A percentile compares a stretch with the other conserved stretches of the same genome.
Conservation (phyloP, 2,888 invertebrate genomes). For the Nycteola revayana region DNA sequence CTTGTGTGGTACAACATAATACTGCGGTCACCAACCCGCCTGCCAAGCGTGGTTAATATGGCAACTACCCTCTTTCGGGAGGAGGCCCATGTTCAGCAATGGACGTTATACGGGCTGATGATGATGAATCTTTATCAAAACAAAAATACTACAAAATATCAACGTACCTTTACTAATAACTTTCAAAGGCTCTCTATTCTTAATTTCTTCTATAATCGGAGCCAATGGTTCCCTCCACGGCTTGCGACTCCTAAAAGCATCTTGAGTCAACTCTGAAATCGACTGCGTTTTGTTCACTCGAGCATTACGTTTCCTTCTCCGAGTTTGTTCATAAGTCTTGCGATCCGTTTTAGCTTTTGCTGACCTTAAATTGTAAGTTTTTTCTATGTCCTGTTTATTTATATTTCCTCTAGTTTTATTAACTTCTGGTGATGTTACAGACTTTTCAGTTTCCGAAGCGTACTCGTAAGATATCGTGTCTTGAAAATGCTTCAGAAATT, state of each 20-base stretch:
- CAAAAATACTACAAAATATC: too few relatives aligned
- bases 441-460: constrained; percentile 64
- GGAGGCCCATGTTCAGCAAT: too few relatives aligned
- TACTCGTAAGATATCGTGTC: constrained; percentile 64
- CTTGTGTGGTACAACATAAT: too few relatives aligned
- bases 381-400: constrained; percentile 50
- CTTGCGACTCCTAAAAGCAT: constrained; percentile 36
- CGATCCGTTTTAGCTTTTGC: constrained; percentile 60
- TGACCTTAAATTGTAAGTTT: constrained; percentile 64
- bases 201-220: constrained; percentile 70
- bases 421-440: constrained; percentile 33
- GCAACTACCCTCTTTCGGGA: too few relatives aligned
- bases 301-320: constrained; percentile 33
- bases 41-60: too few relatives aligned
- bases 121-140: too few relatives aligned
- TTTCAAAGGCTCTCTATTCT: constrained; percentile 56
- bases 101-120: too few relatives aligned
- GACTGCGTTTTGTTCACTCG: constrained; percentile 27
- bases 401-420: constrained; percentile 7
- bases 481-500: constrained; percentile 60
- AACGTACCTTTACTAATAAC: constrained; percentile 40
- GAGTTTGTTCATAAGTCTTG: constrained; percentile 51
- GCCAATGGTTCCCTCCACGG: constrained; percentile 54
- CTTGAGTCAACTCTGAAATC: constrained; percentile 26
- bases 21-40: too few relatives aligned